Percentiles rank a stretch among this genome's conserved stretches.
Evolutionary conservation across 1,140 invertebrate species (phyloP).

Genomic region (Heliconius eleuchia): DNA sequence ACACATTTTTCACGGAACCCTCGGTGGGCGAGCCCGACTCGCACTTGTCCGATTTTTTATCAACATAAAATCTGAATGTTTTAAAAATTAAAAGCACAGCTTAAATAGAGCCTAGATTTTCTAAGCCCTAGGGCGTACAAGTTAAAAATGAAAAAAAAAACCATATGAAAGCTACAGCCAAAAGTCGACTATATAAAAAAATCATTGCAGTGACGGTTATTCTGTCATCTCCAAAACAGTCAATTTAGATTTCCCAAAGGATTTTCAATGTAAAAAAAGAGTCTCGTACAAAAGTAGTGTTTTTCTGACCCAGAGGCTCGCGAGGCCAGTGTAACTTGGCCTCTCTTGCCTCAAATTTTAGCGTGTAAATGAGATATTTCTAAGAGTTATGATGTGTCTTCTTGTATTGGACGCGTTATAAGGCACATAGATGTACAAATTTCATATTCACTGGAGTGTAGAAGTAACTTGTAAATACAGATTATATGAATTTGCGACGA

Average conservation of each 20-base stretch:
- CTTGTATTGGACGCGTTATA: slow-evolving; percentile 26
- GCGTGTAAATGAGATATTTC: slow-evolving; percentile 21
- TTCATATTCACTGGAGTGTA: slow-evolving; percentile 20
- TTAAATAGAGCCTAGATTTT: background rate
- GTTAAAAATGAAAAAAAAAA: background rate
- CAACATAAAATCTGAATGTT: background rate
- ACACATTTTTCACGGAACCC: too few species aligned
- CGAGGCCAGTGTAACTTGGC: slow-evolving; percentile 17
- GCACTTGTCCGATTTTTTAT: too few species aligned
- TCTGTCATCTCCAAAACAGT: slow-evolving; percentile 33
- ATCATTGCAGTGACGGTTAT: slow-evolving; percentile 26
- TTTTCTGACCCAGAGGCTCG: slow-evolving; percentile 27
- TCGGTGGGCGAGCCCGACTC: too few species aligned
- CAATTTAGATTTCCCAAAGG: slow-evolving; percentile 34
- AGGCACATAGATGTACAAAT: slow-evolving; percentile 22
- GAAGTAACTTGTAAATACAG: slow-evolving; percentile 14
- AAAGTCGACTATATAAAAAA: slow-evolving; percentile 31
- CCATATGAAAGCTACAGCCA: background rate
- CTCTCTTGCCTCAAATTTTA: slow-evolving; percentile 16
- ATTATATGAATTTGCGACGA: slow-evolving; percentile 1
- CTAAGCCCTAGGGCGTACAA: background rate
- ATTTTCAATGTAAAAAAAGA: slow-evolving; percentile 33
- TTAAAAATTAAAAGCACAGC: slow-evolving; percentile 4
- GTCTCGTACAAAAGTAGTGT: slow-evolving; percentile 36
- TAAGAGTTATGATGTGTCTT: slow-evolving; percentile 25